These are phyloP conservation scores for Arenicola marina DNA, from an alignment of 2,888 invertebrate species.

Conservation along the genomic window DNA sequence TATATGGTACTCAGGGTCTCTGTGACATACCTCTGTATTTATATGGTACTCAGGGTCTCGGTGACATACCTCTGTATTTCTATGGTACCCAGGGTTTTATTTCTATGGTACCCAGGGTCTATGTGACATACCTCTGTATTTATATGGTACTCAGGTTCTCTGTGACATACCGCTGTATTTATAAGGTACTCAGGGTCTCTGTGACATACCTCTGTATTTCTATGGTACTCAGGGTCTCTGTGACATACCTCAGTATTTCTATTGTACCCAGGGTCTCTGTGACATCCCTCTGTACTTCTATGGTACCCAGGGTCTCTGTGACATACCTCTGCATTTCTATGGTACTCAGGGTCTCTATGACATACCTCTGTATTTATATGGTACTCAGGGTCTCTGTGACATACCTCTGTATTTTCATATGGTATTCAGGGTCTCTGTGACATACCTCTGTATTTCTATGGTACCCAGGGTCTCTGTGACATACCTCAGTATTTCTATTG, in stretches of 20 bases:
- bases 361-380: conserved; percentile 91
- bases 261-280: conserved; percentile 94
- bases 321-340: conserved; percentile 94
- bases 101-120: too few relatives aligned
- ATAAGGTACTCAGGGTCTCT: conserved; percentile 91
- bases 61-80: conserved; percentile 94
- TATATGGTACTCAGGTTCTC: conserved; percentile 94
- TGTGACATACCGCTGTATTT: conserved; percentile 92
- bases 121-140: conserved; percentile 87
- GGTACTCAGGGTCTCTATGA: conserved; percentile 91
- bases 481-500: conserved; percentile 91
- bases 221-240: conserved; percentile 91
- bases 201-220: conserved; percentile 94
- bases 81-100: conserved; percentile 90
- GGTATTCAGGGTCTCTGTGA: conserved; percentile 91
- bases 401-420: conserved; percentile 89
- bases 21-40: conserved; percentile 92
- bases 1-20: conserved; percentile 94
- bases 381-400: conserved; percentile 94
- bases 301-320: conserved; percentile 91
- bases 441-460: conserved; percentile 91
- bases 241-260: conserved; percentile 92
- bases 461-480: conserved; percentile 94
- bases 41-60: conserved; percentile 91
- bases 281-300: conserved; percentile 91